These are phyloP conservation scores for Syngnathus scovelli DNA, from an alignment of 2,113 vertebrate genomes.

Conservation along the genomic window DNA sequence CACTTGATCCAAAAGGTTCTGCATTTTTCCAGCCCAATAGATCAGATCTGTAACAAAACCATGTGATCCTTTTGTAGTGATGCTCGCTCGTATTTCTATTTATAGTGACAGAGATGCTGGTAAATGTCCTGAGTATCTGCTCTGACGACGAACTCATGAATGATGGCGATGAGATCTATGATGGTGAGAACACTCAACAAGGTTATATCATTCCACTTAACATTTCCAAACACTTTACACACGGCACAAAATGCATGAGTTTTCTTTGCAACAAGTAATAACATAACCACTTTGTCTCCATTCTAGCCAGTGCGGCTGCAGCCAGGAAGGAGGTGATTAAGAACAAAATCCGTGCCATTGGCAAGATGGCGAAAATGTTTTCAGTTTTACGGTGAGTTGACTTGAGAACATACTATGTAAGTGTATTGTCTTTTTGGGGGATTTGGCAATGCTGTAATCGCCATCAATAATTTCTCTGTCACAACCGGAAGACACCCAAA, in stretches of 20 bases:
- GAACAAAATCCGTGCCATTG: constrained; percentile 78
- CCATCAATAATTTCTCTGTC: neutral
- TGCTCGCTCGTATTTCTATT: constrained; percentile 6
- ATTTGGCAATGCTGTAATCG: neutral
- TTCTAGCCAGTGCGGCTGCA: constrained; percentile 74
- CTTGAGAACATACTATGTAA: neutral
- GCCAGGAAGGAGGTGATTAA: constrained; percentile 79
- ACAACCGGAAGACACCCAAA: neutral
- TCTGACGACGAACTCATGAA: constrained; percentile 79
- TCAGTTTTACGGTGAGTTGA: constrained; percentile 72
- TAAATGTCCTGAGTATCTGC: constrained; percentile 79
- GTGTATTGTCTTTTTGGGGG: neutral
- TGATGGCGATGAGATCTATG: constrained; percentile 76
- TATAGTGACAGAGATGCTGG: constrained; percentile 79
- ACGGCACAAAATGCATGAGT: neutral
- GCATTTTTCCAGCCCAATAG: neutral
- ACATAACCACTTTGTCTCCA: neutral
- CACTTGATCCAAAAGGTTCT: neutral
- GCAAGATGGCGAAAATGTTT: constrained; percentile 81
- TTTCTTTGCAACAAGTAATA: neutral
- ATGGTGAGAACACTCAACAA: constrained; percentile 55
- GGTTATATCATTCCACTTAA: neutral
- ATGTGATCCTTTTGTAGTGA: neutral
- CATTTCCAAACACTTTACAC: neutral
- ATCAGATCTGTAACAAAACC: neutral